Percentiles rank a stretch among this genome's conserved stretches.
These are phyloP conservation scores for Leptinotarsa undecemlineata DNA, from an alignment of 1,140 invertebrate species.

Conservation along the genomic window DNA sequence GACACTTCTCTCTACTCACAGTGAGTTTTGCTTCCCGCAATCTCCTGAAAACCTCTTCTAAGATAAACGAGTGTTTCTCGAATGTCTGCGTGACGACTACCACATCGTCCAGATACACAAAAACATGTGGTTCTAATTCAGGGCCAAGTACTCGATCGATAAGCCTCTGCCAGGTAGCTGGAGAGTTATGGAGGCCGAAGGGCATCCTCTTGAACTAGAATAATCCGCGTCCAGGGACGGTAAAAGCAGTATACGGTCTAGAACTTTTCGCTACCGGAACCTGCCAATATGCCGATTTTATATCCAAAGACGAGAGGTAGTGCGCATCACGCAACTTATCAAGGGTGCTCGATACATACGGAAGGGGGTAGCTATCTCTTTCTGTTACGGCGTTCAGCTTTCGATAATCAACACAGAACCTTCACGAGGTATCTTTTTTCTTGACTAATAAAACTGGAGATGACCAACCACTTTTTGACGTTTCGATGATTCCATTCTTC, in stretches of 20 bases:
- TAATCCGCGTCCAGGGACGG: slow-evolving; percentile 46
- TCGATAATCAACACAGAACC: slow-evolving; percentile 33
- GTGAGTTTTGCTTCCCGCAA: too few species aligned
- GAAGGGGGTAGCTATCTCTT: too few species aligned
- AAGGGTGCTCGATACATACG: slow-evolving; percentile 27
- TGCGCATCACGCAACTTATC: slow-evolving; percentile 45
- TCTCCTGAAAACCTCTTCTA: too few species aligned
- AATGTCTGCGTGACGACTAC: slow-evolving; percentile 24
- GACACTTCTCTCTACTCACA: too few species aligned
- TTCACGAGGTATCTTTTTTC: slow-evolving; percentile 28
- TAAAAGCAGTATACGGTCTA: slow-evolving; percentile 48
- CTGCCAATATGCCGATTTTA: slow-evolving; percentile 47
- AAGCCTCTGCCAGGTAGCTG: slow-evolving; percentile 27
- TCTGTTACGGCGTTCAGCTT: slow-evolving; percentile 30
- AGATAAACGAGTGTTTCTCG: too few species aligned
- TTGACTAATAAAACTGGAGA: slow-evolving; percentile 30
- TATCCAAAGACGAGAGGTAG: slow-evolving; percentile 49
- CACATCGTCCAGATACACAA: slow-evolving; percentile 51
- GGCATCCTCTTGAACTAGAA: slow-evolving; percentile 42
- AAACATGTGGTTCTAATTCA: slow-evolving; percentile 37
- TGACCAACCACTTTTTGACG: slow-evolving; percentile 40
- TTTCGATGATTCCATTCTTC: slow-evolving; percentile 26
- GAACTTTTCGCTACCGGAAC: slow-evolving; percentile 44
- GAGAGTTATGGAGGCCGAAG: not conserved
- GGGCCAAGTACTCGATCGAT: slow-evolving; percentile 46